A percentile compares a stretch with the other conserved stretches of the same genome.
Evolutionary conservation across 2,888 invertebrate species (phyloP).

Genomic region (Lacanobia wlatinum): DNA sequence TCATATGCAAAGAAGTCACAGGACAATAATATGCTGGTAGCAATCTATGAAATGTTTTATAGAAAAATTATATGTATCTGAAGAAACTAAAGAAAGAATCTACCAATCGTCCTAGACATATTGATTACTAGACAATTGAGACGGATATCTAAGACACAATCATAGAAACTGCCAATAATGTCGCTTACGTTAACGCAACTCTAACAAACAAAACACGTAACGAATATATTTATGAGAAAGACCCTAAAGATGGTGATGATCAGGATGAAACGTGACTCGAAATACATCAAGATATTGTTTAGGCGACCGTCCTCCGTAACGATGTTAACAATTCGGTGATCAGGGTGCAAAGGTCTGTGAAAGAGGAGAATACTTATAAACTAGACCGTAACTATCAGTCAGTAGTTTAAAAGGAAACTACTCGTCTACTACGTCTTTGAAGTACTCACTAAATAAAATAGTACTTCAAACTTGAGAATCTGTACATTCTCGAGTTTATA

Average conservation of each 20-base stretch:
- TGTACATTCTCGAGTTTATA: no score
- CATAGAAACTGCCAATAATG: conserved; percentile 25
- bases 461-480: no score
- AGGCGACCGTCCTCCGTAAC: conserved; percentile 29
- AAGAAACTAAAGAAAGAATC: not conserved
- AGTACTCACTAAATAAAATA: not conserved
- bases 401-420: no score
- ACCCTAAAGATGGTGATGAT: conserved; percentile 50
- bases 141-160: conserved; percentile 1
- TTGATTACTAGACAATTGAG: not conserved
- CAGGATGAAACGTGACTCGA: conserved; percentile 56
- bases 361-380: conserved; percentile 33
- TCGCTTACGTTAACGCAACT: conserved; percentile 6
- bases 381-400: not conserved
- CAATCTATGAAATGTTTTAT: no score
- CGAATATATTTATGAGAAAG: conserved; percentile 44
- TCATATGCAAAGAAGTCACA: no score
- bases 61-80: no score
- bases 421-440: no score
- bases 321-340: conserved; percentile 36
- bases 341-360: not conserved
- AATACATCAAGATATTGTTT: conserved; percentile 41
- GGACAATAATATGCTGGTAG: no score
- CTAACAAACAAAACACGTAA: conserved; percentile 49
- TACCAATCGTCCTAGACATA: not conserved